These are phyloP conservation scores for Mimumesa dahlbomi DNA, from an alignment of 2,888 invertebrate genomes.

Conservation along the genomic window DNA sequence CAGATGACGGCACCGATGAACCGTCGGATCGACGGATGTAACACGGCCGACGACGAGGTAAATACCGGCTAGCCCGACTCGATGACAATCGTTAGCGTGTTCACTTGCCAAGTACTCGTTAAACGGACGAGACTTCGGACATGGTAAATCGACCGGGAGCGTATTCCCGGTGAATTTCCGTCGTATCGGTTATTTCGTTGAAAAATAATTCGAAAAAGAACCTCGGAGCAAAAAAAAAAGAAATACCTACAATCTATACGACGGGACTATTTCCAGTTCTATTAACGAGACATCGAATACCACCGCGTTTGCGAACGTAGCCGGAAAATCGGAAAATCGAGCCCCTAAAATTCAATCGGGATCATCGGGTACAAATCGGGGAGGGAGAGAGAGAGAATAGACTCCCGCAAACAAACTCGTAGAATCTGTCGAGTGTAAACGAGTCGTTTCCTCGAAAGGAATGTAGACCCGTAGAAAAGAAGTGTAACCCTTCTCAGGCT, in stretches of 20 bases:
- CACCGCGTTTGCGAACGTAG: constrained; percentile 7
- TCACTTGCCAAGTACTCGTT: constrained; percentile 18
- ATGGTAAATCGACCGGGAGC: background rate
- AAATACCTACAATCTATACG: background rate
- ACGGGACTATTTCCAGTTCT: background rate
- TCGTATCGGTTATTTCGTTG: background rate
- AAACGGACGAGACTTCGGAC: constrained; percentile 13
- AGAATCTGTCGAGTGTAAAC: no score
- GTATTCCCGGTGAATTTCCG: background rate
- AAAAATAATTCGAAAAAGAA: background rate
- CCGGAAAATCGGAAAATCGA: constrained; percentile 10
- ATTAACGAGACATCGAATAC: constrained; percentile 5
- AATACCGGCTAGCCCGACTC: constrained; percentile 14
- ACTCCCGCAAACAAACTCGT: no score
- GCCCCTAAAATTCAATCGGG: constrained; percentile 19
- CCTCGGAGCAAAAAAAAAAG: background rate
- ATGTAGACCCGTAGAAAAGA: no score
- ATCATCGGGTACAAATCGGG: constrained; percentile 1
- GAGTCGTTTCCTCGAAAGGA: no score
- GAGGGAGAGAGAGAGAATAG: no score
- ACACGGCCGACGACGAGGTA: constrained; percentile 10
- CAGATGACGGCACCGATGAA: constrained; percentile 12
- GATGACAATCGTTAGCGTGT: constrained; percentile 15
- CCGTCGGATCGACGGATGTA: constrained; percentile 41
- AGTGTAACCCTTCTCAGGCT: no score